phyloP scores from a whole-genome alignment of 2,888 invertebrate species.

The Ichneumoninae sp. region DNA sequence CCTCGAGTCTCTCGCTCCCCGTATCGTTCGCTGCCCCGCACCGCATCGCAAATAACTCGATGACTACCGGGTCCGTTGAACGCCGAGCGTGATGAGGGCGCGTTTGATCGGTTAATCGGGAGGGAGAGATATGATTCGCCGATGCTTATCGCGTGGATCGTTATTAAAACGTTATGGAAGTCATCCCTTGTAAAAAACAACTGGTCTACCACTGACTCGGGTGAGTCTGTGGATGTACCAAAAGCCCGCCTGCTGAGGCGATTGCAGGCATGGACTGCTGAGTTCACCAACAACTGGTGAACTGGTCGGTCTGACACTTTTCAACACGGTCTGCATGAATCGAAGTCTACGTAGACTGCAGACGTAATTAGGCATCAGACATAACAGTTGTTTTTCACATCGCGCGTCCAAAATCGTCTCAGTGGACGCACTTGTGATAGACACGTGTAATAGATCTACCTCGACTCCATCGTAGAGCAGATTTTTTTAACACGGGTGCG shows the following conservation, averaged over 20 bases:
- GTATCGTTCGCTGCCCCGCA: background rate
- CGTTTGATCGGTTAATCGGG: constrained; percentile 59
- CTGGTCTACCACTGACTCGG: background rate
- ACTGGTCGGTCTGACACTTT: background rate
- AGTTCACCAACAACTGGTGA: background rate
- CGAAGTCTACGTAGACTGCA: background rate
- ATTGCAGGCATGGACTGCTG: background rate
- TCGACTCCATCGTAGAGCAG: background rate
- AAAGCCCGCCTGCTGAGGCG: background rate
- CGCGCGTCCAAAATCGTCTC: background rate
- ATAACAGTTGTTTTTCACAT: background rate
- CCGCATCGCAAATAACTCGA: constrained; percentile 50
- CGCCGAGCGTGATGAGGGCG: constrained; percentile 40
- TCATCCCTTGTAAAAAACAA: background rate
- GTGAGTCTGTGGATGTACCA: background rate
- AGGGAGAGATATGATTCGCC: background rate
- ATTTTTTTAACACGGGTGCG: background rate
- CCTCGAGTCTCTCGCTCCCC: background rate
- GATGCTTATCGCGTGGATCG: constrained; percentile 25
- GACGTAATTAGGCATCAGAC: too few relatives aligned
- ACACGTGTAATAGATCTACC: background rate
- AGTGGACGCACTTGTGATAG: background rate
- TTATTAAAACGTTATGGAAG: constrained; percentile 42
- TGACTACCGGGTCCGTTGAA: constrained; percentile 56
- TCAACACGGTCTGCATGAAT: background rate